phyloP scores from a whole-genome alignment of 2,888 invertebrate genomes.

The Apotomis capreana region DNA sequence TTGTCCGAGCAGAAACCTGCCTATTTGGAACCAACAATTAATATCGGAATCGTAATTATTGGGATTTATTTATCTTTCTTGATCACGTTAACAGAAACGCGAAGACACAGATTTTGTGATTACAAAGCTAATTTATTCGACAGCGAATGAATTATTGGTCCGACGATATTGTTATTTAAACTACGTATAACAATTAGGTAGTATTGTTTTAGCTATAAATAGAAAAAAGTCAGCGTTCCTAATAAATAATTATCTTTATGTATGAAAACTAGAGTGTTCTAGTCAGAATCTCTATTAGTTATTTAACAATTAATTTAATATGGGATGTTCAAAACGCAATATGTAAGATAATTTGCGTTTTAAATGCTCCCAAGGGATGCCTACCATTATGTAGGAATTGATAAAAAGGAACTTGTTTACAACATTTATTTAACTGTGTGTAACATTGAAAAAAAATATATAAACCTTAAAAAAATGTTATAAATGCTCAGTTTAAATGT shows the following conservation, averaged over 20 bases:
- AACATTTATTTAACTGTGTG: constrained; percentile 1
- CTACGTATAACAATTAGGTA: not conserved
- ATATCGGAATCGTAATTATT: too few relatives aligned
- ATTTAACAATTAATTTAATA: not conserved
- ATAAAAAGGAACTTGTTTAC: not conserved
- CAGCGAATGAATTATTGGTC: not conserved
- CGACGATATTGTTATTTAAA: not conserved
- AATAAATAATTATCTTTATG: not conserved
- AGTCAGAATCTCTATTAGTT: not conserved
- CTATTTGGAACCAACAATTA: too few relatives aligned
- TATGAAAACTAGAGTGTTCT: not conserved
- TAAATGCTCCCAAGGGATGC: not conserved
- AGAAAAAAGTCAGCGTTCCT: constrained; percentile 18
- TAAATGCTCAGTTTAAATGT: constrained; percentile 36
- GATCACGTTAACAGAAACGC: too few relatives aligned
- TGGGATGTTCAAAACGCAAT: not conserved
- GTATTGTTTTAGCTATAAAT: constrained; percentile 6
- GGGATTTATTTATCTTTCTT: too few relatives aligned
- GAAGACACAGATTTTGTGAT: not conserved
- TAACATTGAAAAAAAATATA: constrained; percentile 16
- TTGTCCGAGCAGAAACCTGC: too few relatives aligned
- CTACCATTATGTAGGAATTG: not conserved
- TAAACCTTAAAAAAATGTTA: constrained; percentile 20
- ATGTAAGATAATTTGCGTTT: not conserved
- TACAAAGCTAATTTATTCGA: not conserved